A percentile compares a stretch with the other conserved stretches of the same genome.
phyloP scores from a whole-genome alignment of 2,113 vertebrate genomes.

The Heliornis fulica region DNA sequence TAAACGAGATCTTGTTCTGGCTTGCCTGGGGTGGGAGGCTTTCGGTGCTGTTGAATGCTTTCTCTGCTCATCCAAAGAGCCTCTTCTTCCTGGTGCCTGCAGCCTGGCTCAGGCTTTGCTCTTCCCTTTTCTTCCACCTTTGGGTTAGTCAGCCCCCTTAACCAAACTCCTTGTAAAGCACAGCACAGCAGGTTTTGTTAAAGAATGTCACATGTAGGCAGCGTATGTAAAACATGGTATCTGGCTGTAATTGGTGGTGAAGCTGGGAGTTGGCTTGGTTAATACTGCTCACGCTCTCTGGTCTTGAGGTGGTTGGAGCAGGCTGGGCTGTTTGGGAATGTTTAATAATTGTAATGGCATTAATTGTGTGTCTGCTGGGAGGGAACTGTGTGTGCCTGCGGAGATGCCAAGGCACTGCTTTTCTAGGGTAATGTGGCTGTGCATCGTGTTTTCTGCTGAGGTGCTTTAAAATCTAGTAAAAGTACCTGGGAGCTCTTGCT shows the following conservation, averaged over 20 bases:
- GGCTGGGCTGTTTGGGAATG: fast-evolving
- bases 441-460: neutral
- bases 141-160: neutral
- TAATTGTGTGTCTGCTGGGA: neutral
- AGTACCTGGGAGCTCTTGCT: neutral
- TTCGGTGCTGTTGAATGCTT: fast-evolving
- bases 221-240: fast-evolving
- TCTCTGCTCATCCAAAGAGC: neutral
- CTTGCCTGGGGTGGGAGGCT: neutral
- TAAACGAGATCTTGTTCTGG: neutral
- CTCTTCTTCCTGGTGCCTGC: fast-evolving
- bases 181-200: neutral
- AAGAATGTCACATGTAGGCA: neutral
- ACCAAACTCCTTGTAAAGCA: neutral
- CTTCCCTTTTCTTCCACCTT: neutral
- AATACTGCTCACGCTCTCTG: fast-evolving
- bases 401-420: neutral
- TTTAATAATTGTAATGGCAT: neutral
- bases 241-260: neutral
- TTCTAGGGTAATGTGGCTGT: fast-evolving
- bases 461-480: neutral
- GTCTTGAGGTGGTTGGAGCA: neutral
- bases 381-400: neutral
- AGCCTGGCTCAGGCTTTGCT: neutral
- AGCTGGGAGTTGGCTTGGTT: neutral